Conservation (phyloP, 2,888 invertebrate species). For the Sisyra nigra region DNA sequence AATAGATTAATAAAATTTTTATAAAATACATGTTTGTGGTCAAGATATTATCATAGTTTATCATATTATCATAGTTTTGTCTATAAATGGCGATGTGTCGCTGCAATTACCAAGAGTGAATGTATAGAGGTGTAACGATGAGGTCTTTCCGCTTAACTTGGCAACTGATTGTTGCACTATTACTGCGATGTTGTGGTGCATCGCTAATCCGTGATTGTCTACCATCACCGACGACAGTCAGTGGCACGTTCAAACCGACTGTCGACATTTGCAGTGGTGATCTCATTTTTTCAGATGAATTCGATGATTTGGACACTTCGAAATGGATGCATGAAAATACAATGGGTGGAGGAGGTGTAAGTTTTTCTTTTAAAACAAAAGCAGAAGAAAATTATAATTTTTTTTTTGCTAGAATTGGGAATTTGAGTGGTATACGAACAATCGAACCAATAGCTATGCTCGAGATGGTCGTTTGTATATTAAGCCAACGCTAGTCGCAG, state of each 20-base stretch:
- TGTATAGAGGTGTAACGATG: no score
- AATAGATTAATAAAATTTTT: no score
- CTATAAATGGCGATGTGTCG: no score
- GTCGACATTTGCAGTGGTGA: constrained; percentile 31
- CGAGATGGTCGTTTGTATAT: constrained; percentile 39
- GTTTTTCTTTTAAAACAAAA: background rate
- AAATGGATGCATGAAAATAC: constrained; percentile 49
- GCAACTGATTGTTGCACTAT: no score
- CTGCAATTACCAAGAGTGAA: no score
- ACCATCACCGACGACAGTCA: constrained; percentile 32
- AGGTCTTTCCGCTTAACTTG: no score
- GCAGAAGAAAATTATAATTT: constrained; percentile 3
- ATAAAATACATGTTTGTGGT: no score
- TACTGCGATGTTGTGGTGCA: no score
- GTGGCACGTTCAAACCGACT: constrained; percentile 31
- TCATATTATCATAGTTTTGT: no score
- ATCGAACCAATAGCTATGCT: constrained; percentile 45
- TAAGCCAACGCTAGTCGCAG: constrained; percentile 39
- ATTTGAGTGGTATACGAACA: constrained; percentile 53
- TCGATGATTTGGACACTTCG: constrained; percentile 34
- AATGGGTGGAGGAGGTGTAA: constrained; percentile 41
- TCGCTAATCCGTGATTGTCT: no score
- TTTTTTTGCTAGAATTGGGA: constrained; percentile 47
- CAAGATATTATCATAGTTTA: no score
- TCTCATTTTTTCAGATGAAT: constrained; percentile 43